Conservation (phyloP, 2,797 vertebrate genomes). For the Tenualosa ilisha region DNA sequence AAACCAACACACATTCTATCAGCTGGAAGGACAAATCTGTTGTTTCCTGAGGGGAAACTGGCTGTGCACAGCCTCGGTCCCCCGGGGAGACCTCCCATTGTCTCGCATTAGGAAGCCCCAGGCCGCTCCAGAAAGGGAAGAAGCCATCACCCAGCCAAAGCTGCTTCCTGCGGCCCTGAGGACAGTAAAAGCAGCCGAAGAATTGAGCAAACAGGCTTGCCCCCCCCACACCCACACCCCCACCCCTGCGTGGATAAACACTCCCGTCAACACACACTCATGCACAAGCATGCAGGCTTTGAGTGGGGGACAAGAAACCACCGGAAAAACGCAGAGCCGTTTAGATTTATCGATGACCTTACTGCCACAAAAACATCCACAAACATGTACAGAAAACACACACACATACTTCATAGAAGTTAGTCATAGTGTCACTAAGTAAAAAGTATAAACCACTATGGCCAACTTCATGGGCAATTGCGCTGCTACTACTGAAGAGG, state of each 20-base stretch:
- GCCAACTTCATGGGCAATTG: neutral
- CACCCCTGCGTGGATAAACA: neutral
- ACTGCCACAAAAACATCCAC: slow-evolving; percentile 15
- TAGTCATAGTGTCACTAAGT: neutral
- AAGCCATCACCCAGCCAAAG: slow-evolving; percentile 65
- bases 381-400: neutral
- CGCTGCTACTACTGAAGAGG: neutral
- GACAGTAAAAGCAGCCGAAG: slow-evolving; percentile 60
- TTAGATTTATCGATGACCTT: slow-evolving; percentile 56
- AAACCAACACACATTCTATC: neutral
- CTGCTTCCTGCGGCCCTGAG: slow-evolving; percentile 74
- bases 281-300: slow-evolving; percentile 33
- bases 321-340: slow-evolving; percentile 40
- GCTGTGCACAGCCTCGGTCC: slow-evolving; percentile 38
- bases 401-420: neutral
- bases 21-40: slow-evolving; percentile 61
- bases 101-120: slow-evolving; percentile 63
- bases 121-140: slow-evolving; percentile 63
- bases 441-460: neutral
- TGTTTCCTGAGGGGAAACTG: slow-evolving; percentile 75
- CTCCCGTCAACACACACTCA: slow-evolving; percentile 5
- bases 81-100: slow-evolving; percentile 73
- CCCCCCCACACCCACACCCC: neutral
- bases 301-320: slow-evolving; percentile 30
- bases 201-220: slow-evolving; percentile 32